A percentile compares a stretch with the other conserved stretches of the same genome.
Conservation (phyloP, 2,888 invertebrate genomes). For the Villa cingulata region DNA sequence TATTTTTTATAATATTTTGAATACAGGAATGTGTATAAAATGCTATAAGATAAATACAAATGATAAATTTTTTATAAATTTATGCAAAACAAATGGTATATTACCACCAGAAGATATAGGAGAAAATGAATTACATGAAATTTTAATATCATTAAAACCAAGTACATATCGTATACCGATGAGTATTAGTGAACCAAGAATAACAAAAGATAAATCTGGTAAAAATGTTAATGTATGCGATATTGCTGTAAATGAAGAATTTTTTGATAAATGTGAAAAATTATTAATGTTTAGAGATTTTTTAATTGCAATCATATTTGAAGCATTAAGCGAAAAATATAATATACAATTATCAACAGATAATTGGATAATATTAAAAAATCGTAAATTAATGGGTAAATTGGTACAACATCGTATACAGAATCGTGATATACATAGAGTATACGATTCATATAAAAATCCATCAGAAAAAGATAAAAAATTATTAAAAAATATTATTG, state of each 20-base stretch:
- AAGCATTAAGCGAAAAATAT: conserved; percentile 68
- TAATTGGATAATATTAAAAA: conserved; percentile 52
- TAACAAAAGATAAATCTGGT: conserved; percentile 64
- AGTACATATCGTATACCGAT: conserved; percentile 70
- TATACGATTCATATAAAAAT: conserved; percentile 25
- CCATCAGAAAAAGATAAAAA: conserved; percentile 18
- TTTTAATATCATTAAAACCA: conserved; percentile 52
- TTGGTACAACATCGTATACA: conserved; percentile 62
- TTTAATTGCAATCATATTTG: conserved; percentile 63
- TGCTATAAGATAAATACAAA: conserved; percentile 47
- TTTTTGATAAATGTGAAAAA: conserved; percentile 59
- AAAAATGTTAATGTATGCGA: conserved; percentile 63
- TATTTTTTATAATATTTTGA: too few relatives aligned
- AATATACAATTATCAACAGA: conserved; percentile 52
- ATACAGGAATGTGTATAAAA: conserved; percentile 67
- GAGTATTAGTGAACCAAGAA: conserved; percentile 74
- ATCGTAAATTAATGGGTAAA: conserved; percentile 59
- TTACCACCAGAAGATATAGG: conserved; percentile 58
- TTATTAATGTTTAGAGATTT: conserved; percentile 63
- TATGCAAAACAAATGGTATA: conserved; percentile 66
- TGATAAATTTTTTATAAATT: conserved; percentile 72
- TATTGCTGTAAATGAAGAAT: conserved; percentile 66
- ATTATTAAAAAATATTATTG: conserved; percentile 6
- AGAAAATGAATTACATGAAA: conserved; percentile 52
- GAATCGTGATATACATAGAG: conserved; percentile 47